Conservation (phyloP, 2,797 vertebrate species). For the Myotis vivesi region DNA sequence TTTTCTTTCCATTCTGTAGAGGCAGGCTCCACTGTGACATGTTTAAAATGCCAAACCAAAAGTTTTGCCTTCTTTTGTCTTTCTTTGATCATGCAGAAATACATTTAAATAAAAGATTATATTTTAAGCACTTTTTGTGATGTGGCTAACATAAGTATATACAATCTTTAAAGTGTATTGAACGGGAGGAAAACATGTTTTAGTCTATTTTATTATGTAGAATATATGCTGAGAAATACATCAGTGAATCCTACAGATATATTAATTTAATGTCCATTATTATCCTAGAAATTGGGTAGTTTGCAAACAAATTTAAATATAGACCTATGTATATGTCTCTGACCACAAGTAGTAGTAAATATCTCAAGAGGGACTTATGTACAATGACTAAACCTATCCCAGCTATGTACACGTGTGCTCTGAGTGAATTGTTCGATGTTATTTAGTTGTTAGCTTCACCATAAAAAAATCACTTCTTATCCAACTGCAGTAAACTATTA, state of each 20-base stretch:
- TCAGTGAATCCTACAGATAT: not conserved
- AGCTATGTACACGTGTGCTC: not conserved
- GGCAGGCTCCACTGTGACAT: not conserved
- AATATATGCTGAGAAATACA: not conserved
- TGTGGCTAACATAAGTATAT: not conserved
- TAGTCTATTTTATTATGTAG: not conserved
- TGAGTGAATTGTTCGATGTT: not conserved
- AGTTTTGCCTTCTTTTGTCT: not conserved
- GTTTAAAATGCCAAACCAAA: not conserved
- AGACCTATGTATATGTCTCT: not conserved
- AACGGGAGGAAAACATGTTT: not conserved
- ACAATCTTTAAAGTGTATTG: not conserved
- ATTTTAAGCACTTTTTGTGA: not conserved
- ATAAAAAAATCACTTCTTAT: not conserved
- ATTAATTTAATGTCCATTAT: not conserved
- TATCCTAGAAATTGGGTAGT: not conserved
- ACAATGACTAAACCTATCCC: not conserved
- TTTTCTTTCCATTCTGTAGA: not conserved
- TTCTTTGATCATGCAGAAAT: not conserved
- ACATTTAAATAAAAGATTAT: not conserved
- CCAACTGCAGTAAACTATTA: not conserved
- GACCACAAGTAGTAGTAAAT: not conserved
- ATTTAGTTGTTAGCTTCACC: not conserved
- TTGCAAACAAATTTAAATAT: not conserved
- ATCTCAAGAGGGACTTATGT: not conserved